Base-by-base conservation (phyloP, 2,888 invertebrate genomes). In the Aphodius granarius region DNA sequence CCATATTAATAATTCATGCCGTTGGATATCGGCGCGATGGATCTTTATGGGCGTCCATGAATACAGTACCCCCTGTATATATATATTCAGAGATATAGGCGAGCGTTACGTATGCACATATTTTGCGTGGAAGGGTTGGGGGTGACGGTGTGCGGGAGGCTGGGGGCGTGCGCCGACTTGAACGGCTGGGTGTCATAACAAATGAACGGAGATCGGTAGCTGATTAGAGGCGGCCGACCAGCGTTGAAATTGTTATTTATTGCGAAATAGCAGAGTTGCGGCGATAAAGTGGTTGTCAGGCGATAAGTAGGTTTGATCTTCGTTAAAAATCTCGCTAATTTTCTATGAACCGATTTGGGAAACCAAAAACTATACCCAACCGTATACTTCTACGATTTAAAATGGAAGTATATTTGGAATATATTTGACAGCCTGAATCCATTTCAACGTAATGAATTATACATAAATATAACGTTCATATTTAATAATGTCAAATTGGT, bases 1-100 rank as follows among this genome's bases (percentile, higher is more conserved):
- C 43, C 43, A 43, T 71, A 74, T 74, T 74, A 74, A 74, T 74
- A 74, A 74, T 74, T 74, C 74, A 74, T 74, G 64, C 43, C 6
- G 74, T 22, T 71, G 64, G 74, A 70, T 74, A 74, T 74, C 74
- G 70, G 63, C 17, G 64, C 71, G 22, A 70, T 74, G 63, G 63
- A 74, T 74, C 74, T 74, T 74, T 74, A 74, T 74, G 74, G 71
- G 21, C 68, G 68, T 68, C 5, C 68, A 22, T 68, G 68, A 68
- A 68, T 68, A 68, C 21, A 68, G 21, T 22, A 22, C 68, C 68
- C 22, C 68, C 43, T 43, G 43, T 43, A 43, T 43, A 43, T n/a
- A n/a, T 43, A 43, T 43, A 43, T 43, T 43, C 43, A 43, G 43
- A 43, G 43, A 43, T 43, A 43, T 43, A 43, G 9, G 43, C 43